Evolutionary conservation across 2,888 invertebrate genomes (phyloP), one percentile per base, ranked within the genome.

Genomic region (Chrysomela aeneicollis): DNA sequence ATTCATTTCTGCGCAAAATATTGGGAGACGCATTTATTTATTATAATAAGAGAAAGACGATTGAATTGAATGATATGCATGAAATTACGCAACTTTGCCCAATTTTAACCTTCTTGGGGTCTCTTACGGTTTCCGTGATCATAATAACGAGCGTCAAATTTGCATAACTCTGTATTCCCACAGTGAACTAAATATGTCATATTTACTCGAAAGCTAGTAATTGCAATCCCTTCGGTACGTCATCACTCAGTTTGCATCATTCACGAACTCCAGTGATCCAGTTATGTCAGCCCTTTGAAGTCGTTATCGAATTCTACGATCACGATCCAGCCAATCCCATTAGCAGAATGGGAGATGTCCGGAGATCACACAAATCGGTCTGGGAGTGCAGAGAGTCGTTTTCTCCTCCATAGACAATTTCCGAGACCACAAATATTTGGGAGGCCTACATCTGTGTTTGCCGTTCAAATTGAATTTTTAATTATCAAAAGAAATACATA

Each of bases 381-480:
- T 15, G 30, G 15, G 30, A 47, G 22, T 37, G 9, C 17, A 26
- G 26, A 30, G 30, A 58, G 35, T 50, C 17, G 10, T 19, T 12
- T 30, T 18, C 21, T 22, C 5, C 52, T 18, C 49, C 21, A 58
- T 18, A 37, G 35, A 15, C 47, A n/a, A n/a, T n/a, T n/a, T 52
- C 18, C 26, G 54, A 21, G 15, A 49, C 50, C 59, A 54, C 59
- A 63, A 63, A 63, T 59, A 63, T 63, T 59, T 59, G 49, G 58
- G 21, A 61, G 47, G 47, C 42, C 46, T 32, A 50, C 64, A 64
- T 64, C 67, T 64, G 64, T 63, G 58, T 68, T 68, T 68, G 60
- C 60, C 59, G 32, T 68, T 60, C 60, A 60, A 64, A 63, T 64
- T 64, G 64, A 64, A 64, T 68, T 59, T 64, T 64, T 63, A 68